Percentiles rank a stretch among this genome's conserved stretches.
Evolutionary conservation across 1,140 invertebrate genomes (phyloP).

Genomic region (Schmidtea mediterranea): DNA sequence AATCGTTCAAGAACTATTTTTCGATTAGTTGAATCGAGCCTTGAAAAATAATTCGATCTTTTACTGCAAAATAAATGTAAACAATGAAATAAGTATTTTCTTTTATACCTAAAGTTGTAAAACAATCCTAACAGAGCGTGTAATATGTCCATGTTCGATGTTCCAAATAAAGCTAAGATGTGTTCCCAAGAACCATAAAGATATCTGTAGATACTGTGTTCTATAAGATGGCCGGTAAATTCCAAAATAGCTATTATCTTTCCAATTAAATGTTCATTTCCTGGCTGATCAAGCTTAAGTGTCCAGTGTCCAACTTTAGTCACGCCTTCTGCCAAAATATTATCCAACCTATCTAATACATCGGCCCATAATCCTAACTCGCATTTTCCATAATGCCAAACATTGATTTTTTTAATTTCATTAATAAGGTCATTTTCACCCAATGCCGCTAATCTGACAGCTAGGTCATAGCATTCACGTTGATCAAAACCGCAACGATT

Average conservation of each 20-base stretch:
- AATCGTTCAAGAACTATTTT: not conserved
- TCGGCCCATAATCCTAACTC: conserved; percentile 5
- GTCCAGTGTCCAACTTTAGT: not conserved
- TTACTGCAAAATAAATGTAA: too few species aligned
- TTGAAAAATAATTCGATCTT: not conserved
- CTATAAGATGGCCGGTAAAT: conserved; percentile 2
- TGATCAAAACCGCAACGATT: conserved; percentile 4
- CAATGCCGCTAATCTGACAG: not conserved
- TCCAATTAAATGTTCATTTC: not conserved
- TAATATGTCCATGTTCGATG: conserved; percentile 3
- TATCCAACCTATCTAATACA: conserved; percentile 5
- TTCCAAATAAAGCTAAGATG: not conserved
- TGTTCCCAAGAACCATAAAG: conserved; percentile 1
- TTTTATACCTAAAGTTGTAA: conserved; percentile 1
- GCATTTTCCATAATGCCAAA: conserved; percentile 6
- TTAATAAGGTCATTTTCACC: not conserved
- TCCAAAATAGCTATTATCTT: not conserved
- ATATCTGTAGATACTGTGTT: conserved; percentile 4
- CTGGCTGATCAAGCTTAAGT: not conserved
- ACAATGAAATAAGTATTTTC: too few species aligned
- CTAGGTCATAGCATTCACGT: not conserved
- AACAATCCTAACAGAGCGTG: not conserved
- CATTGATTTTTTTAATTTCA: not conserved
- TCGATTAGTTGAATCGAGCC: not conserved
- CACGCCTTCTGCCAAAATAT: not conserved